Percentiles rank a stretch among this genome's conserved stretches.
These are phyloP conservation scores for Platyscapa corneri DNA, from an alignment of 1,140 invertebrate species.

Conservation along the genomic window DNA sequence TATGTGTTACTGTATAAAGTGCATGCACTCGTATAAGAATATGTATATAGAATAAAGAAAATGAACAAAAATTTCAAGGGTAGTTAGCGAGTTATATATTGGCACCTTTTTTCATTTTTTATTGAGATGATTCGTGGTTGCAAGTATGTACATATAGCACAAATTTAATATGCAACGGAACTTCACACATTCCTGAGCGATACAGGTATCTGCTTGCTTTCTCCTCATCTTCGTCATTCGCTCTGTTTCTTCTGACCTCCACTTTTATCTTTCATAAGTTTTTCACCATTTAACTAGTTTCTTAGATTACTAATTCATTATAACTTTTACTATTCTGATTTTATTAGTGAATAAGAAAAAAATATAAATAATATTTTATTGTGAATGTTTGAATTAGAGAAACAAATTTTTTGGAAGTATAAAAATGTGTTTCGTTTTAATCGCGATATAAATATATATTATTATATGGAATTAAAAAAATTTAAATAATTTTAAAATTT, in stretches of 20 bases:
- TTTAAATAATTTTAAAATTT: too few species aligned
- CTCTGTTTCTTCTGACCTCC: constrained; percentile 43
- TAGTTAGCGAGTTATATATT: constrained; percentile 11
- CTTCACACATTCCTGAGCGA: constrained; percentile 55
- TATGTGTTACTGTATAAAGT: neutral
- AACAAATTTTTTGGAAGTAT: too few species aligned
- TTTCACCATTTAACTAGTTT: neutral
- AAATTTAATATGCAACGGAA: constrained; percentile 53
- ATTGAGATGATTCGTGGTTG: neutral
- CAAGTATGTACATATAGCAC: neutral
- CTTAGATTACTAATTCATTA: neutral
- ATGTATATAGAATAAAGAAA: neutral
- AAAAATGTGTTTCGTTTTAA: too few species aligned
- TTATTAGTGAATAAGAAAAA: neutral
- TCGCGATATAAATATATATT: too few species aligned
- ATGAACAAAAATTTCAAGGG: constrained; percentile 20
- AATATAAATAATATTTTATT: neutral
- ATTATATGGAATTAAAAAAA: too few species aligned
- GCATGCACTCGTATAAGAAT: neutral
- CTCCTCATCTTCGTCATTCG: constrained; percentile 54
- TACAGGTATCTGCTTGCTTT: constrained; percentile 46
- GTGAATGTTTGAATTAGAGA: too few species aligned
- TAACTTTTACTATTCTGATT: neutral
- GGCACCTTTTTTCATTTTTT: constrained; percentile 5
- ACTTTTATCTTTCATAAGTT: neutral